Evolutionary conservation across 2,797 vertebrate genomes (phyloP).

Genomic region (Varecia variegata): DNA sequence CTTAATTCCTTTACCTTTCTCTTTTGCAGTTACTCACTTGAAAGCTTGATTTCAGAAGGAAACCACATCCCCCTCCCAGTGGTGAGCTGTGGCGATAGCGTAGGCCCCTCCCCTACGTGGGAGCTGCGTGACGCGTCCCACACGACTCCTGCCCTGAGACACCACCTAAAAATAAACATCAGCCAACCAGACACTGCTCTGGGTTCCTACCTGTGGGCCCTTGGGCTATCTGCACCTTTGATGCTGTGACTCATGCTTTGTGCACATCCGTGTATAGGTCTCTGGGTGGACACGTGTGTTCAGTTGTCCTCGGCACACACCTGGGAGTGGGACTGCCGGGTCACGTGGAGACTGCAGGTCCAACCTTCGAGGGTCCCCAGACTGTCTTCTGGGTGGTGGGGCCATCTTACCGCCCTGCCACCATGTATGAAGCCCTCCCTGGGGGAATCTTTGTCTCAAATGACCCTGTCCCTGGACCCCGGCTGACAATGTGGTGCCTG

Average conservation of each 20-base stretch:
- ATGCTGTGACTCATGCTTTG: neutral
- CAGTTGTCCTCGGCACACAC: too few relatives aligned
- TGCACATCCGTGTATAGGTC: neutral
- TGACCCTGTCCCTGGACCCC: neutral
- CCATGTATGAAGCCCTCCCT: neutral
- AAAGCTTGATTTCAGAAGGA: neutral
- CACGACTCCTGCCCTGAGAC: neutral
- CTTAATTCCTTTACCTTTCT: neutral
- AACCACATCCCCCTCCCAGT: neutral
- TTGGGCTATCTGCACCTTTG: too few relatives aligned
- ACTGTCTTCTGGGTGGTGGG: too few relatives aligned
- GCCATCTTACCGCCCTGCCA: neutral
- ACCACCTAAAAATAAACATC: neutral
- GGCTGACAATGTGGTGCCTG: neutral
- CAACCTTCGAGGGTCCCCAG: neutral
- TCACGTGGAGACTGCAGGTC: neutral
- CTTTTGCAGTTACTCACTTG: neutral
- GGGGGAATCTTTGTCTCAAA: neutral
- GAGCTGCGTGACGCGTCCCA: neutral
- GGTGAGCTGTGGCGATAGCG: neutral
- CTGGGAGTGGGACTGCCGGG: neutral
- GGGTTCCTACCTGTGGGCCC: neutral
- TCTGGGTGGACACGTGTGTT: neutral
- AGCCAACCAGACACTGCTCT: fast-evolving
- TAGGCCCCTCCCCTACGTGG: neutral